Evolutionary conservation across 2,888 invertebrate genomes (phyloP).

Genomic region (Lydus trimaculatus): DNA sequence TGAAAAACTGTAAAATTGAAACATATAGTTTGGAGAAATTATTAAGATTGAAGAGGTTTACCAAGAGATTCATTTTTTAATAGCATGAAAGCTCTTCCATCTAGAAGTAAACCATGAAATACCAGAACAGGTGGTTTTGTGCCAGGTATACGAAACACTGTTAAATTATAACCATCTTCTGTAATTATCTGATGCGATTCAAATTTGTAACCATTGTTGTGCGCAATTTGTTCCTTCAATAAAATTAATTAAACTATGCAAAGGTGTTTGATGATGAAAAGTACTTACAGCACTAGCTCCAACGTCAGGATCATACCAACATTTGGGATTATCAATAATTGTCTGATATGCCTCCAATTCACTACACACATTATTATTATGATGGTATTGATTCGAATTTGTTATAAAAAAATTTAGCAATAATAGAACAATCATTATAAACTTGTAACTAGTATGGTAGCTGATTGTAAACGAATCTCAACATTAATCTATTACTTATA

Average conservation of each 20-base stretch:
- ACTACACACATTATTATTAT: conserved; percentile 30
- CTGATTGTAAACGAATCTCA: neutral
- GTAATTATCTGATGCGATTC: neutral
- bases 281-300: conserved; percentile 48
- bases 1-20: conserved; percentile 65
- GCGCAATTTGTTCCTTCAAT: conserved; percentile 4
- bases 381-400: neutral
- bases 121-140: neutral
- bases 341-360: conserved; percentile 33
- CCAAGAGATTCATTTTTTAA: conserved; percentile 7
- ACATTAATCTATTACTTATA: neutral
- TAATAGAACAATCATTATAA: neutral
- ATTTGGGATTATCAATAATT: conserved; percentile 32
- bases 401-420: neutral
- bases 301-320: conserved; percentile 47
- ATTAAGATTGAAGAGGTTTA: neutral
- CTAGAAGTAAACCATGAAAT: neutral
- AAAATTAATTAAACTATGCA: neutral
- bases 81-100: neutral
- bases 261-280: neutral
- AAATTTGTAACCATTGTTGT: neutral
- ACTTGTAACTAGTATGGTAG: neutral
- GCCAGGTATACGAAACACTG: neutral
- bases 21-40: no score
- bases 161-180: conserved; percentile 10